phyloP scores from a whole-genome alignment of 1,140 invertebrate species.

The Drosophila hydei region DNA sequence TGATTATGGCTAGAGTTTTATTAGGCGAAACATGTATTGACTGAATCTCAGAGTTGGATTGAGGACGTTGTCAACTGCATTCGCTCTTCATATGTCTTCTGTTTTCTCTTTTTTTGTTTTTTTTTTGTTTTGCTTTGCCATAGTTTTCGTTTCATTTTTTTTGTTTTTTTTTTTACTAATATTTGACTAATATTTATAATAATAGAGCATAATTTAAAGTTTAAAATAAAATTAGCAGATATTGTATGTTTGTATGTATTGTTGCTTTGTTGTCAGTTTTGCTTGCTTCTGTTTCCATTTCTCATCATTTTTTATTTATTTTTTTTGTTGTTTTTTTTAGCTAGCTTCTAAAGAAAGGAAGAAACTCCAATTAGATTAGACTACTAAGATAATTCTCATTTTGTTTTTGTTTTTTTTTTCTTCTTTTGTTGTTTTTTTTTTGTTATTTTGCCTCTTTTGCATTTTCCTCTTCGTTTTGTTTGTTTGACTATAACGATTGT shows the following conservation, averaged over 20 bases:
- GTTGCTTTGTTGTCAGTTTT: slow-evolving; percentile 51
- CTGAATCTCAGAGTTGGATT: not conserved
- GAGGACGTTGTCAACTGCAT: slow-evolving; percentile 45
- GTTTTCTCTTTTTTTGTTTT: slow-evolving; percentile 18
- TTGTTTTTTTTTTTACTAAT: slow-evolving; percentile 60
- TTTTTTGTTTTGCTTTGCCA: slow-evolving; percentile 27
- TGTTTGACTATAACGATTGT: slow-evolving; percentile 70
- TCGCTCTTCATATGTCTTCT: slow-evolving; percentile 28
- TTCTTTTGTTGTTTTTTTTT: slow-evolving; percentile 13
- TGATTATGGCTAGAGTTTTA: no score
- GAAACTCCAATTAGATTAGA: slow-evolving; percentile 81
- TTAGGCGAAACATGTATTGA: not conserved
- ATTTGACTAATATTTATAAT: slow-evolving; percentile 76
- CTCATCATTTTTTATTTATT: slow-evolving; percentile 36
- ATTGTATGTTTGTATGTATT: slow-evolving; percentile 66
- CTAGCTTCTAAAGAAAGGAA: slow-evolving; percentile 81
- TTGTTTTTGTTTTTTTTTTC: slow-evolving; percentile 41
- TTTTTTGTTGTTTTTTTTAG: slow-evolving; percentile 52
- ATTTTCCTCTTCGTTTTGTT: slow-evolving; percentile 25
- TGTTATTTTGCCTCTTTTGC: not conserved
- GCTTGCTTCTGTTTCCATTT: slow-evolving; percentile 39
- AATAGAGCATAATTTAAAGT: slow-evolving; percentile 78
- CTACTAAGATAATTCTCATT: slow-evolving; percentile 77
- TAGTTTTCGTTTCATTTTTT: slow-evolving; percentile 32
- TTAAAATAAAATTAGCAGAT: slow-evolving; percentile 77